Evolutionary conservation across 2,888 invertebrate species (phyloP), one percentile per base, ranked within the genome.

Genomic region (Trypoxylon attenuatum): DNA sequence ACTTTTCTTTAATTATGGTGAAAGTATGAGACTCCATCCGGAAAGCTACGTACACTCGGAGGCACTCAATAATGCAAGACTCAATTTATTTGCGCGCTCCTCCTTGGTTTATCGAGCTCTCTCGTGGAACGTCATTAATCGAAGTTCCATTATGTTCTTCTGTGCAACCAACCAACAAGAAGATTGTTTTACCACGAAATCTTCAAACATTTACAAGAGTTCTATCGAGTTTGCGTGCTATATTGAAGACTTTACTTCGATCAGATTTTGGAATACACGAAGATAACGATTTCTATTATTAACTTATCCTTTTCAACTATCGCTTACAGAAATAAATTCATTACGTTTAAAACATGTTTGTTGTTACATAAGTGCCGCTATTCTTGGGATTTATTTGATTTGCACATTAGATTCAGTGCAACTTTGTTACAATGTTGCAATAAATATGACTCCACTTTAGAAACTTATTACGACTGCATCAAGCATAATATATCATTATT

Each of bases 1-100:
- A 68, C 51, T 59, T 59, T 46, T 5, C 54, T 33, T 49, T 65
- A 65, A 72, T 69, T 69, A 59, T 27, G 43, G 23, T 15, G 23
- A 15, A 50, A 59, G 38, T 47, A 33, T 41, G 27, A 6, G 4
- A 33, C 42, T 49, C 38, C 27, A n/a, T n/a, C n/a, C n/a, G n/a
- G n/a, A n/a, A n/a, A n/a, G n/a, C n/a, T n/a, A n/a, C n/a, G n/a
- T n/a, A n/a, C n/a, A n/a, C n/a, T n/a, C n/a, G 1, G 5, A 10
- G 33, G 5, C 33, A 3, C 4, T 33, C n/a, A 10, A 33, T 10
- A 33, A 8, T 2, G n/a, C 13, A 4, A 13, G n/a, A 33, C 33
- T 13, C 33, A 33, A 33, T 33, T 33, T 13, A 33, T 10, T 10
- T n/a, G 25, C 4, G 33, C 33, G 33, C 10, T 13, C 2, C 33